Percentiles rank a stretch among this genome's conserved stretches.
These are phyloP conservation scores for Axinella damicornis DNA, from an alignment of 37 sponge, comb jelly and placozoan genomes.

Conservation along the genomic window DNA sequence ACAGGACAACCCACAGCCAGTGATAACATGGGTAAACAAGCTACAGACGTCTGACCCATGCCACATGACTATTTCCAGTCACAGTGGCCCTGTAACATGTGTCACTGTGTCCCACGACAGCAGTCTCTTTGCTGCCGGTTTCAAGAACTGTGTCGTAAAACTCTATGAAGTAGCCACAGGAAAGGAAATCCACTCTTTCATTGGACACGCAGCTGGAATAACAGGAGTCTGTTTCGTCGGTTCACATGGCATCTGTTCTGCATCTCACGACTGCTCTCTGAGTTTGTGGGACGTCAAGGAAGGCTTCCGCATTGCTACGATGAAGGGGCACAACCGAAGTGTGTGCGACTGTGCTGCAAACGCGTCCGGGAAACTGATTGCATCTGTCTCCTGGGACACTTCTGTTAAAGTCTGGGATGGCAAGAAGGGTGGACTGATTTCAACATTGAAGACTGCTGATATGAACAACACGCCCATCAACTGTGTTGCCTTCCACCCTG, in stretches of 20 bases:
- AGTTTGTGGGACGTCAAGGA: constrained; percentile 90
- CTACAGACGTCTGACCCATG: constrained; percentile 57
- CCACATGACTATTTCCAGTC: constrained; percentile 68
- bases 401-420: constrained; percentile 79
- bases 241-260: constrained; percentile 72
- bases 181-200: constrained; percentile 74
- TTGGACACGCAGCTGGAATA: constrained; percentile 87
- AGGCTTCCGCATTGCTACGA: constrained; percentile 72
- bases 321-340: constrained; percentile 77
- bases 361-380: constrained; percentile 65
- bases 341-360: constrained; percentile 73
- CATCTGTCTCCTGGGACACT: constrained; percentile 87
- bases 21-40: constrained; percentile 83
- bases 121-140: constrained; percentile 75
- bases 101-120: constrained; percentile 79
- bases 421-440: constrained; percentile 47
- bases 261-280: constrained; percentile 82
- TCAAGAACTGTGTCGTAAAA: constrained; percentile 78
- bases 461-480: constrained; percentile 80
- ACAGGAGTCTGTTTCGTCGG: constrained; percentile 82
- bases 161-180: constrained; percentile 77
- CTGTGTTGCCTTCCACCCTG: constrained; percentile 92
- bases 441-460: constrained; percentile 36
- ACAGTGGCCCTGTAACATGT: constrained; percentile 55
- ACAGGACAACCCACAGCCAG: constrained; percentile 32